phyloP scores from a whole-genome alignment of 2,113 vertebrate genomes.

The Oreochromis spilurus region DNA sequence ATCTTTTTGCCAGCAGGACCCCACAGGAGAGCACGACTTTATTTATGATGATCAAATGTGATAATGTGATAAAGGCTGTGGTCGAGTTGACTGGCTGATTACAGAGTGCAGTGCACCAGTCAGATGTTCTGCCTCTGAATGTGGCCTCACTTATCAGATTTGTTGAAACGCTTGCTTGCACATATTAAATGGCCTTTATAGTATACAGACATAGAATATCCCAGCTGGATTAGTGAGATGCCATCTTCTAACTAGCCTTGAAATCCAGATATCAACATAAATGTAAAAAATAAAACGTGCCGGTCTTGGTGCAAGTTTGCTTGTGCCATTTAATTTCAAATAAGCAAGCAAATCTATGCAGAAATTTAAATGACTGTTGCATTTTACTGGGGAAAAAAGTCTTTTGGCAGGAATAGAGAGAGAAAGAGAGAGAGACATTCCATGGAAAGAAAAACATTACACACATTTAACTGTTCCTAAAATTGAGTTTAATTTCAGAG shows the following conservation, averaged over 20 bases:
- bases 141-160: not conserved
- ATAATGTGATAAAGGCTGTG: not conserved
- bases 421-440: not conserved
- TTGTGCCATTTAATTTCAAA: not conserved
- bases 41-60: not conserved
- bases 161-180: not conserved
- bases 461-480: constrained; percentile 39
- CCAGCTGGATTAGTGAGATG: not conserved
- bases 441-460: constrained; percentile 38
- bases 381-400: not conserved
- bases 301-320: not conserved
- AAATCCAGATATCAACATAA: not conserved
- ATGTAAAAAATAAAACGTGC: not conserved
- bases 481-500: constrained; percentile 51
- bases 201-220: not conserved
- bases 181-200: not conserved
- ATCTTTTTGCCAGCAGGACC: not conserved
- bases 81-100: not conserved
- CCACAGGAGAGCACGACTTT: not conserved
- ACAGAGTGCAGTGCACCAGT: not conserved
- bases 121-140: not conserved
- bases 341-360: not conserved
- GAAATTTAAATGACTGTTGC: constrained; percentile 5
- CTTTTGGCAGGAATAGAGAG: not conserved
- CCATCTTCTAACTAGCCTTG: not conserved